Base-by-base conservation (phyloP, 2,113 vertebrate genomes). In the Protobothrops mucrosquamatus region DNA sequence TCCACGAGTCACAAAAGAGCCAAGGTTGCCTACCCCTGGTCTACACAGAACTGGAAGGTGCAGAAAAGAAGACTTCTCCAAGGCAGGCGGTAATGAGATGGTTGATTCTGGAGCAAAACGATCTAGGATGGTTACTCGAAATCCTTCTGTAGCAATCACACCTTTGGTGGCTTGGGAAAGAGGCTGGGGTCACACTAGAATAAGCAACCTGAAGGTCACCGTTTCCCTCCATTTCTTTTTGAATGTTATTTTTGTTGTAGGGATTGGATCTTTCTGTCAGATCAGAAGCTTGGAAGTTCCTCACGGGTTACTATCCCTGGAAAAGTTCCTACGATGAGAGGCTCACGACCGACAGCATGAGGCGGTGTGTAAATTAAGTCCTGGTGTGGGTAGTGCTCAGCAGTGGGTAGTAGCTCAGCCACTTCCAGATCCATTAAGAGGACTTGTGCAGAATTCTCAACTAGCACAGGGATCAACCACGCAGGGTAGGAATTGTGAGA, bases 221-320 rank as follows among this genome's bases (percentile, higher is more conserved):
- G 5, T 5, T 64, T 23, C 20, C 5, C 14, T 43, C 22, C 23
- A 8, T 18, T 18, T 3, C 9, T 57, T 56, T 88, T n/a, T 15
- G 2, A 7, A 34, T 54, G 18, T 89, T 57, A 3, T 64, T 15
- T 69, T 9, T 0, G 0, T 15, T 56, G 7, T 89, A 97, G 93
- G 95, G 94, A 0, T 93, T 96, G 52, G 94, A 96, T 55, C 95
- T 91, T 34, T 34, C 39, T 0, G 11, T 94, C 54, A 94, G 96
- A 24, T 92, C 93, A 0, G 93, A 97, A 88, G 95, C 8, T 0
- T 96, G 96, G 96, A 95, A 97, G 74, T 96, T 96, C 24, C 96
- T 97, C 74, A 96, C 97, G 0, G 97, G 96, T 81, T 97, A 96
- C 94, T 97, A 97, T 61, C 94, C 96, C 0, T 74, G 90, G 95